Evolutionary conservation across 2,888 invertebrate species (phyloP), one percentile per base, ranked within the genome.

Genomic region (Ecdyonurus torrentis): DNA sequence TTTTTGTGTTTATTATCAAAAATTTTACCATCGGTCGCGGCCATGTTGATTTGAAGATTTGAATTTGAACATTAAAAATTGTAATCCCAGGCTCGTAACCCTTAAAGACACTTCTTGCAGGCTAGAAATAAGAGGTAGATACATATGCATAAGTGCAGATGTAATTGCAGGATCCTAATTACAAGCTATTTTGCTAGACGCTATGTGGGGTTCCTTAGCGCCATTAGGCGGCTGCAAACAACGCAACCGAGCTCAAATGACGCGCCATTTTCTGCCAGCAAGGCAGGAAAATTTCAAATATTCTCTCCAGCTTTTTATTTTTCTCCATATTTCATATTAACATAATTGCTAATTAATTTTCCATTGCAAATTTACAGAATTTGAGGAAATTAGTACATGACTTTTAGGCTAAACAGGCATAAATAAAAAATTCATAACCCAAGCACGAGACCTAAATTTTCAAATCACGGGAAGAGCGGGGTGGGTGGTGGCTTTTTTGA

Each of bases 201-300:
- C 37, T 37, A 37, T 15, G 15, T 10, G 15, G 37, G 37, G 15
- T 37, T 65, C n/a, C 63, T 61, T 63, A 64, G 65, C 64, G 66
- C 64, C 66, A 65, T 65, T 63, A 58, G 25, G 62, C 18, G 60
- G 52, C 53, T 23, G n/a, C 64, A 64, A 63, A 64, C 63, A 65
- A 66, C 65, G 64, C 66, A 63, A 61, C 65, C 62, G 58, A 64
- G 64, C 65, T 68, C 65, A 68, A 69, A 69, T 67, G 68, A 66
- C 69, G 69, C 69, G 69, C 69, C 69, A 69, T 69, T 68, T 66
- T 67, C 66, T 68, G 68, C 69, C 68, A 68, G 66, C 69, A 67
- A 66, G 66, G 69, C 69, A 69, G 66, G 67, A 67, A 68, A 67
- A 67, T 69, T 69, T 68, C 65, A 69, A 69, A 66, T 60, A 64